Base-by-base conservation (phyloP, 2,113 vertebrate species). In the Psammodynastes pulverulentus region DNA sequence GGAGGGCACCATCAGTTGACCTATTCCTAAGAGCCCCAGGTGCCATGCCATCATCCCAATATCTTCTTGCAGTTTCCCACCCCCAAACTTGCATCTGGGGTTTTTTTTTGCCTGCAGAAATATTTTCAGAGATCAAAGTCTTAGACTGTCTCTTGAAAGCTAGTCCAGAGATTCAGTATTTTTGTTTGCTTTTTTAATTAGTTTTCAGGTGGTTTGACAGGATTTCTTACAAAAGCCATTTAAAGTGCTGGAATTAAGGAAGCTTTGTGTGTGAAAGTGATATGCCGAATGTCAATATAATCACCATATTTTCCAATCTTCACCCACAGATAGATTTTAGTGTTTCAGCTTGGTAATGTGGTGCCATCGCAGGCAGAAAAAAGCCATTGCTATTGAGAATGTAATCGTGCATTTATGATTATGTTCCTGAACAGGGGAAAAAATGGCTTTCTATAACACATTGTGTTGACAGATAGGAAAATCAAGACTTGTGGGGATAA, bases 101-200 rank as follows among this genome's bases (percentile, higher is more conserved):
- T n/a, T 10, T 34, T 87, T 90, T 26, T 89, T 90, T 84, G 34
- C 85, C 89, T 0, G 0, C 94, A 87, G 92, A 94, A 95, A 92
- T 92, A 5, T 46, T 95, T 92, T 19, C 26, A 3, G 12, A 92
- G 93, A 87, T 96, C 93, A 94, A 95, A 96, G 94, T 92, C 51
- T 19, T 89, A 54, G 45, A 4, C 79, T 95, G 91, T 92, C 92
- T 45, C 34, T 34, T 51, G 87, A 92, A 95, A 95, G 45, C 51
- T 23, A 24, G 91, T 72, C 92, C 92, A 34, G 19, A 91, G 84
- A 90, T n/a, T 84, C 91, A 54, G 51, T 9, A 24, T 88, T 56
- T 45, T 29, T 91, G 67, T 91, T 95, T 93, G 62, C 51, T 92
- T 90, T 24, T 56, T 56, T 24, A 89, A 92, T 94, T 92, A 92